Evolutionary conservation across 2,888 invertebrate genomes (phyloP).

Genomic region (Pycnomerus fuliginosus): DNA sequence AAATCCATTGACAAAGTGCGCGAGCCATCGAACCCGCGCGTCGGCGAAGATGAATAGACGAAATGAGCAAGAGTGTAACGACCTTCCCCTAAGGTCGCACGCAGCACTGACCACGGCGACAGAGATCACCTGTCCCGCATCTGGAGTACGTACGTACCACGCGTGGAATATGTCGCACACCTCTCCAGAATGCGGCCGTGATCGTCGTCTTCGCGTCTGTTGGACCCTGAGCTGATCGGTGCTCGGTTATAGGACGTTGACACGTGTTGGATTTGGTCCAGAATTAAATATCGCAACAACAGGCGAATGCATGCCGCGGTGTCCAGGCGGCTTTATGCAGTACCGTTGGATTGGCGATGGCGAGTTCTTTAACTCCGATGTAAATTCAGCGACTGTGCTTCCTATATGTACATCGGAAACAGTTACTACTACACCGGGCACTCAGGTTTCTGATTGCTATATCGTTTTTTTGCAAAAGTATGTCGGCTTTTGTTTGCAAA

Average conservation of each 20-base stretch:
- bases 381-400: too few species aligned
- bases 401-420: too few species aligned
- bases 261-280: conserved; percentile 8
- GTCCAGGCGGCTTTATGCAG: too few species aligned
- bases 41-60: conserved; percentile 4
- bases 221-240: conserved; percentile 7
- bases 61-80: conserved; percentile 24
- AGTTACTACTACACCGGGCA: too few species aligned
- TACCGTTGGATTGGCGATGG: too few species aligned
- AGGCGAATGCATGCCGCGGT: not conserved
- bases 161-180: conserved; percentile 10
- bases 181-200: too few species aligned
- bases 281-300: not conserved
- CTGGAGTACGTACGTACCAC: conserved; percentile 8
- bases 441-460: too few species aligned
- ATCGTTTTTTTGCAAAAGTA: too few species aligned
- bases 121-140: conserved; percentile 7
- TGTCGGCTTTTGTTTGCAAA: too few species aligned
- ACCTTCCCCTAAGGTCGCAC: conserved; percentile 27
- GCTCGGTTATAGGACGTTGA: not conserved
- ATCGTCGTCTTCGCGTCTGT: conserved; percentile 13
- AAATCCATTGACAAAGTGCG: too few species aligned
- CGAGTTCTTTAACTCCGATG: too few species aligned
- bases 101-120: conserved; percentile 28
- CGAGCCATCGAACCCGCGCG: too few species aligned